These are phyloP conservation scores for Ormyrus nitidulus DNA, from an alignment of 2,888 invertebrate genomes.

Conservation along the genomic window DNA sequence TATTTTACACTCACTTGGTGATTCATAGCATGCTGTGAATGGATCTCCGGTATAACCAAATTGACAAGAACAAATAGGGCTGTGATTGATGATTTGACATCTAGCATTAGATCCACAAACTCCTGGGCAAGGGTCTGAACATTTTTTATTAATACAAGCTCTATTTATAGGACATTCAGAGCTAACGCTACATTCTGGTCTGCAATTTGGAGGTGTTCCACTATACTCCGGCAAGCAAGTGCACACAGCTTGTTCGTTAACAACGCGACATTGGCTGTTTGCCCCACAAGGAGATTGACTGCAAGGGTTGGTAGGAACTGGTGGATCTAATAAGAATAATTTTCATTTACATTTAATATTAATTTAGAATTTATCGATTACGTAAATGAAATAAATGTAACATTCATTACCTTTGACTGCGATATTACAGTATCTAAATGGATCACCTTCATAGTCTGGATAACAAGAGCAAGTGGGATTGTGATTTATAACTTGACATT, in stretches of 20 bases:
- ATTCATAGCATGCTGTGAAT: slow-evolving; percentile 78
- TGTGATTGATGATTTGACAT: slow-evolving; percentile 89
- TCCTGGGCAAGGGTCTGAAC: slow-evolving; percentile 86
- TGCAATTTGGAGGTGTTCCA: slow-evolving; percentile 86
- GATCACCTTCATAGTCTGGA: slow-evolving; percentile 83
- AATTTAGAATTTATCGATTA: too few relatives aligned
- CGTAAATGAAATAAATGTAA: not conserved
- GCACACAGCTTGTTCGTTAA: slow-evolving; percentile 83
- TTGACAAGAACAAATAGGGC: slow-evolving; percentile 87
- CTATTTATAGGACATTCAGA: slow-evolving; percentile 86
- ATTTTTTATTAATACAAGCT: slow-evolving; percentile 87
- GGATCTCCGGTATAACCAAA: slow-evolving; percentile 86
- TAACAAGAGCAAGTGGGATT: slow-evolving; percentile 85
- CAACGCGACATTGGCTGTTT: slow-evolving; percentile 85
- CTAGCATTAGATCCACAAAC: slow-evolving; percentile 87
- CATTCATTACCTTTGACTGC: slow-evolving; percentile 68
- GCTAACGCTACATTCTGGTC: slow-evolving; percentile 88
- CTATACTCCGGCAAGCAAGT: slow-evolving; percentile 83
- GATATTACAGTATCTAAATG: slow-evolving; percentile 81
- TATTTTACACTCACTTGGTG: slow-evolving; percentile 76
- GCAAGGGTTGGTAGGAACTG: slow-evolving; percentile 76
- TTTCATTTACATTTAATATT: not conserved
- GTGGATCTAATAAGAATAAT: slow-evolving; percentile 25
- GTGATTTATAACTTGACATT: slow-evolving; percentile 85
- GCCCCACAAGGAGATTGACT: slow-evolving; percentile 88